These are phyloP conservation scores for Lycocerus yunnanus DNA, from an alignment of 2,888 invertebrate species.

Conservation along the genomic window DNA sequence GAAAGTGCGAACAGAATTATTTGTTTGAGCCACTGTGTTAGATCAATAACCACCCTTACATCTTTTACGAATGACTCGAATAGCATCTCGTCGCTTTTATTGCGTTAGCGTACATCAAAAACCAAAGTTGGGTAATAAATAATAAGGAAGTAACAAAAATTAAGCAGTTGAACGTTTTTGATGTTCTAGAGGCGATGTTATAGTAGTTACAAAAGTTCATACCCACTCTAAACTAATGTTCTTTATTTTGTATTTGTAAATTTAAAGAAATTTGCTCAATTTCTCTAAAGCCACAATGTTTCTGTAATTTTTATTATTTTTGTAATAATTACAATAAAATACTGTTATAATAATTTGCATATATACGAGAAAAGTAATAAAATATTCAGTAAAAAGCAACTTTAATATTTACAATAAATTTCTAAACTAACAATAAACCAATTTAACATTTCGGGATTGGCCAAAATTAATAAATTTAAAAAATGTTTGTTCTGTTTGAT, in stretches of 20 bases:
- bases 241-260: too few species aligned
- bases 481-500: constrained; percentile 6
- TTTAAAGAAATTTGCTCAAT: too few species aligned
- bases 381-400: constrained; percentile 30
- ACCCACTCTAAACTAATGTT: too few species aligned
- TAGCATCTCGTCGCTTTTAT: constrained; percentile 4
- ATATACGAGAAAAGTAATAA: constrained; percentile 16
- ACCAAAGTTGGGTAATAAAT: neutral
- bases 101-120: neutral
- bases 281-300: too few species aligned
- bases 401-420: constrained; percentile 40
- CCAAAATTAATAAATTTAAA: constrained; percentile 27
- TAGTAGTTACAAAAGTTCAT: too few species aligned
- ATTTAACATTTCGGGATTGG: constrained; percentile 17
- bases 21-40: neutral
- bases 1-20: neutral
- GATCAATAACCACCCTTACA: constrained; percentile 27
- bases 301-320: neutral
- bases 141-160: neutral
- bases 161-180: too few species aligned
- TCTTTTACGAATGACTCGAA: constrained; percentile 16
- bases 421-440: constrained; percentile 40
- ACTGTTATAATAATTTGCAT: constrained; percentile 11
- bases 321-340: constrained; percentile 2
- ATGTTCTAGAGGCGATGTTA: too few species aligned